A percentile compares a stretch with the other conserved stretches of the same genome.
phyloP scores from a whole-genome alignment of 2,113 vertebrate species.

The Pituophis catenifer region DNA sequence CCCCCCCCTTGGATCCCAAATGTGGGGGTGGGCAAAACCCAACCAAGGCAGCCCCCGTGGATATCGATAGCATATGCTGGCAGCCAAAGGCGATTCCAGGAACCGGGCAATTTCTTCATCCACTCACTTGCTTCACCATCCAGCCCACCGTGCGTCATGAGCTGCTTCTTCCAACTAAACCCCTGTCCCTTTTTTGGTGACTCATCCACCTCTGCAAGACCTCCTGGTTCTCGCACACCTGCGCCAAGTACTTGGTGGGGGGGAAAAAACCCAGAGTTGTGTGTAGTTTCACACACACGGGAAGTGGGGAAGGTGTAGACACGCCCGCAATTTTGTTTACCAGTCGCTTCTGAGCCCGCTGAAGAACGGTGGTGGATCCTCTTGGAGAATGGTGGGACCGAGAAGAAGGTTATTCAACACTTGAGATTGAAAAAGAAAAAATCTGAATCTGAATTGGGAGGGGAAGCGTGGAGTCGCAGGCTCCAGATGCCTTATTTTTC shows the following conservation, averaged over 20 bases:
- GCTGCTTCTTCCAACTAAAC: background rate
- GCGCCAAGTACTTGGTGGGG: background rate
- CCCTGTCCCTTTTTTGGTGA: background rate
- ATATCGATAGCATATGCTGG: background rate
- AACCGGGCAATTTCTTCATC: background rate
- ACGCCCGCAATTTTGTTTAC: background rate
- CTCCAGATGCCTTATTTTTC: background rate
- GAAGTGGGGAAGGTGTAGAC: background rate
- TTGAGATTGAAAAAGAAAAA: background rate
- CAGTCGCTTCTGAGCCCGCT: accelerated
- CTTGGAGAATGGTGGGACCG: background rate
- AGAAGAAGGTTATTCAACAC: background rate
- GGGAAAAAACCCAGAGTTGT: background rate
- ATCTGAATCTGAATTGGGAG: background rate
- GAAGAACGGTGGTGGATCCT: background rate
- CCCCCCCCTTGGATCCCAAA: background rate
- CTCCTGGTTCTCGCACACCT: background rate
- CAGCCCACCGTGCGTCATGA: background rate
- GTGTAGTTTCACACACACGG: background rate
- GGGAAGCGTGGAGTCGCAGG: background rate
- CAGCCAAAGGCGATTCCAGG: background rate
- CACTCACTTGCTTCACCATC: background rate
- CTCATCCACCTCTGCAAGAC: background rate
- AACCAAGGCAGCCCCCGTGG: background rate
- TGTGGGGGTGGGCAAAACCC: background rate